Evolutionary conservation across 2,113 vertebrate genomes (phyloP).

Genomic region (Gulo gulo): DNA sequence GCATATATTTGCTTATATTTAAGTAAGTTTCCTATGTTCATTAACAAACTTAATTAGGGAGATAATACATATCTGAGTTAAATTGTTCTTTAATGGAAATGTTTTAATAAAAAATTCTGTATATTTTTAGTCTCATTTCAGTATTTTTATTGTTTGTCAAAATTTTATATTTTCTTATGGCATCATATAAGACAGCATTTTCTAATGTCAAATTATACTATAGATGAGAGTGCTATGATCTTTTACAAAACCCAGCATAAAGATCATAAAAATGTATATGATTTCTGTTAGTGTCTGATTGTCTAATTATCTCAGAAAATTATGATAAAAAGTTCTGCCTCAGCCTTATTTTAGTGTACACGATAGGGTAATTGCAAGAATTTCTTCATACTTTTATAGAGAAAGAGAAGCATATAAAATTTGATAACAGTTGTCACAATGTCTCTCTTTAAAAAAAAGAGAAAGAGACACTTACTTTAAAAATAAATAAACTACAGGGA

Average conservation of each 20-base stretch:
- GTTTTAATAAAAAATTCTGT: neutral
- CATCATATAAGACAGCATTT: neutral
- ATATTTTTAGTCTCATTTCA: constrained; percentile 7
- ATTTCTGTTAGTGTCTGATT: constrained; percentile 29
- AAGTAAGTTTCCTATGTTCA: neutral
- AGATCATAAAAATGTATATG: neutral
- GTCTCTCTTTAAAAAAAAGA: neutral
- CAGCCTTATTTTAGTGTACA: constrained; percentile 18
- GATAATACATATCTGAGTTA: neutral
- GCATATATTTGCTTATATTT: neutral
- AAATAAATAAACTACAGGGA: neutral
- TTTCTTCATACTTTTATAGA: neutral
- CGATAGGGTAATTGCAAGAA: neutral
- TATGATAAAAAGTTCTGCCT: constrained; percentile 16
- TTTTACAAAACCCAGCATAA: neutral
- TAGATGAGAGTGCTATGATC: neutral
- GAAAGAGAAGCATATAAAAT: constrained; percentile 31
- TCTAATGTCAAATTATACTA: constrained; percentile 8
- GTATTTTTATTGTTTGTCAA: constrained; percentile 6
- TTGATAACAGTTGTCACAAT: neutral
- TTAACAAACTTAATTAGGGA: neutral
- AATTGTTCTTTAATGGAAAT: neutral
- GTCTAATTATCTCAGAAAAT: constrained; percentile 33
- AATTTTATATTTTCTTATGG: neutral
- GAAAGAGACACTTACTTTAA: neutral